phyloP scores from a whole-genome alignment of 1,140 invertebrate genomes.

The Galendromus occidentalis region DNA sequence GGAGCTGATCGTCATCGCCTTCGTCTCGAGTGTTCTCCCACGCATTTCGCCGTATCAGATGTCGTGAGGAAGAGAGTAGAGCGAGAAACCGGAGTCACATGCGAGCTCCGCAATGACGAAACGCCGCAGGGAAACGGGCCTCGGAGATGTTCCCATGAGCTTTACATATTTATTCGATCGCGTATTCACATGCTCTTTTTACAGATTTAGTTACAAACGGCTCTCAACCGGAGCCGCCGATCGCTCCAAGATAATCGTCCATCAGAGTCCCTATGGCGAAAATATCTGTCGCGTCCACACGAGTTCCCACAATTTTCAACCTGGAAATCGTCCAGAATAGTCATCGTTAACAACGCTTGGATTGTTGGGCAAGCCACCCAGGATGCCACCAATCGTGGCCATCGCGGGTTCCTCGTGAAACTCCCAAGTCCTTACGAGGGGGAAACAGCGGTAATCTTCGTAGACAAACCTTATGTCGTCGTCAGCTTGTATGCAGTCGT shows the following conservation, averaged over 20 bases:
- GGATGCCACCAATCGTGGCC: not conserved
- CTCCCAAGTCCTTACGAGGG: too few relatives aligned
- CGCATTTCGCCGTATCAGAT: too few relatives aligned
- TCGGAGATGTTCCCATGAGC: too few relatives aligned
- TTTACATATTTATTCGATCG: too few relatives aligned
- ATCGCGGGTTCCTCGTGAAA: not conserved
- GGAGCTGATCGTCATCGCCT: too few relatives aligned
- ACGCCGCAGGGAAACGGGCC: too few relatives aligned
- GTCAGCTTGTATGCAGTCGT: conserved; percentile 89
- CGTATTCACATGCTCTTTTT: too few relatives aligned
- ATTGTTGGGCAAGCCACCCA: not conserved
- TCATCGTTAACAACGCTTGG: not conserved
- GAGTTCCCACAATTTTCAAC: conserved; percentile 90
- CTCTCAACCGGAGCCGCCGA: conserved; percentile 7
- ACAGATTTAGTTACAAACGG: too few relatives aligned
- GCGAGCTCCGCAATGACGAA: too few relatives aligned
- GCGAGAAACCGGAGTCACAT: too few relatives aligned
- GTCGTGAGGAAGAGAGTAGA: too few relatives aligned
- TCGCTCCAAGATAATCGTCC: conserved; percentile 75
- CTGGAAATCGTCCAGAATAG: not conserved
- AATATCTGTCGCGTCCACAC: conserved; percentile 72
- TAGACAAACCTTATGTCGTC: conserved; percentile 61
- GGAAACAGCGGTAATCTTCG: not conserved
- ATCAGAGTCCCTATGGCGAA: conserved; percentile 96
- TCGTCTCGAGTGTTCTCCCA: too few relatives aligned